A percentile compares a stretch with the other conserved stretches of the same genome.
These are phyloP conservation scores for Poeciliopsis occidentalis DNA, from an alignment of 2,113 vertebrate species.

Conservation along the genomic window DNA sequence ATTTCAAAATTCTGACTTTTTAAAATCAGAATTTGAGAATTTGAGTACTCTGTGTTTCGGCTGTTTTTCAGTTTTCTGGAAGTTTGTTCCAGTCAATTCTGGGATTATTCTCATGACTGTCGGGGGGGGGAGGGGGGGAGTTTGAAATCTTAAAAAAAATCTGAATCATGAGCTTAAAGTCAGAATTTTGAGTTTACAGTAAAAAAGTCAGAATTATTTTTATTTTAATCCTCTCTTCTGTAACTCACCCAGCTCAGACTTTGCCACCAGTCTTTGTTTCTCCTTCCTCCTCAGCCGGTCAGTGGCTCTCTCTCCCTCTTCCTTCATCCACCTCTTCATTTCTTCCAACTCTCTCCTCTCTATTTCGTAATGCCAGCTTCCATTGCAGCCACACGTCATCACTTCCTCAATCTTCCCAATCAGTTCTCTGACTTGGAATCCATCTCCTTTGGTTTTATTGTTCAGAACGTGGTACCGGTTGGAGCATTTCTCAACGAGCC, in stretches of 20 bases:
- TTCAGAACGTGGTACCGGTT: conserved; percentile 72
- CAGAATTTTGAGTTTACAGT: too few relatives aligned
- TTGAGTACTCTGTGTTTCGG: too few relatives aligned
- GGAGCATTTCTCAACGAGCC: conserved; percentile 61
- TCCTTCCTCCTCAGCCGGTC: conserved; percentile 41
- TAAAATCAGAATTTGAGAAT: too few relatives aligned
- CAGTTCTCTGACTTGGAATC: conserved; percentile 69
- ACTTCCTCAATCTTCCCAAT: conserved; percentile 72
- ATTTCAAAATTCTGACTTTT: too few relatives aligned
- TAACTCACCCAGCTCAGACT: conserved; percentile 63
- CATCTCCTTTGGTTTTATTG: conserved; percentile 62
- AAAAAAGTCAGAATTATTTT: too few relatives aligned
- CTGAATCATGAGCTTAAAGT: too few relatives aligned
- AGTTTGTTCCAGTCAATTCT: too few relatives aligned
- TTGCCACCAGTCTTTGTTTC: conserved; percentile 43
- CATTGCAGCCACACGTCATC: conserved; percentile 34
- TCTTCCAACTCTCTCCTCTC: conserved; percentile 36
- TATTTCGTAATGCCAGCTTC: conserved; percentile 25
- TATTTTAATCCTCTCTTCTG: not conserved
- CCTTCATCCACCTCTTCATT: conserved; percentile 42
- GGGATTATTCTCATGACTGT: too few relatives aligned
- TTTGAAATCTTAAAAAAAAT: too few relatives aligned
- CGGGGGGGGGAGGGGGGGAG: too few relatives aligned
- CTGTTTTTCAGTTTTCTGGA: too few relatives aligned
- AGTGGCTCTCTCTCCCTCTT: conserved; percentile 42